Percentiles rank a stretch among this genome's conserved stretches.
Conservation (phyloP, 2,113 vertebrate genomes). For the Prinia subflava region DNA sequence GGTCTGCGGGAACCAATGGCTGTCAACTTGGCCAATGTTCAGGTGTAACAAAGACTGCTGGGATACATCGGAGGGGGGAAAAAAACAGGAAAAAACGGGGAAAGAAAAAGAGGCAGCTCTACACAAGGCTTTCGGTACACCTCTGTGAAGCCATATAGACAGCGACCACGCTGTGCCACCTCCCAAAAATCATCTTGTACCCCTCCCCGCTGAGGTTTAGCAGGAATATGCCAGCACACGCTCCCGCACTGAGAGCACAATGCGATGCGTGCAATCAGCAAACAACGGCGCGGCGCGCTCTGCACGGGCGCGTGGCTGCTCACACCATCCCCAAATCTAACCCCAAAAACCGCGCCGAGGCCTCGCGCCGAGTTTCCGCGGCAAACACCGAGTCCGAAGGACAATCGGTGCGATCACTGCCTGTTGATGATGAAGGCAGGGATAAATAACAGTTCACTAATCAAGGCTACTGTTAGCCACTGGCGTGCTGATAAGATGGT, state of each 20-base stretch:
- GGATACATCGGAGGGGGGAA: constrained; percentile 52
- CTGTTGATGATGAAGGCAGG: background rate
- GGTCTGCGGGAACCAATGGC: constrained; percentile 65
- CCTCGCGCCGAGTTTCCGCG: fast-evolving
- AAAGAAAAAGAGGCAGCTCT: constrained; percentile 27
- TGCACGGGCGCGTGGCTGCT: background rate
- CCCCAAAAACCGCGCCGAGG: background rate
- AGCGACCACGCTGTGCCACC: background rate
- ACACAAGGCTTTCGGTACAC: background rate
- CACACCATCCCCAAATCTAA: background rate
- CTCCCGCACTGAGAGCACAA: background rate
- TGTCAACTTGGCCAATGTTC: constrained; percentile 66
- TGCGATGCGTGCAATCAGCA: background rate
- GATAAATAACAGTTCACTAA: background rate
- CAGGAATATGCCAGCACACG: background rate
- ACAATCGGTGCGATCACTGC: background rate
- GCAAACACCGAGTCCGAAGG: background rate
- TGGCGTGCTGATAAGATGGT: background rate
- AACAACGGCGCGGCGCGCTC: background rate
- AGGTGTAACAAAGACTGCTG: constrained; percentile 70
- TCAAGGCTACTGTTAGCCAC: background rate
- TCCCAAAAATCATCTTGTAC: background rate
- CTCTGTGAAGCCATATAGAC: background rate
- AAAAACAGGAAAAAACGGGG: background rate
- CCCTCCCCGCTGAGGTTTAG: background rate